Percentiles rank a stretch among this genome's conserved stretches.
phyloP scores from a whole-genome alignment of 2,797 vertebrate species.

The Scarus forsteni region DNA sequence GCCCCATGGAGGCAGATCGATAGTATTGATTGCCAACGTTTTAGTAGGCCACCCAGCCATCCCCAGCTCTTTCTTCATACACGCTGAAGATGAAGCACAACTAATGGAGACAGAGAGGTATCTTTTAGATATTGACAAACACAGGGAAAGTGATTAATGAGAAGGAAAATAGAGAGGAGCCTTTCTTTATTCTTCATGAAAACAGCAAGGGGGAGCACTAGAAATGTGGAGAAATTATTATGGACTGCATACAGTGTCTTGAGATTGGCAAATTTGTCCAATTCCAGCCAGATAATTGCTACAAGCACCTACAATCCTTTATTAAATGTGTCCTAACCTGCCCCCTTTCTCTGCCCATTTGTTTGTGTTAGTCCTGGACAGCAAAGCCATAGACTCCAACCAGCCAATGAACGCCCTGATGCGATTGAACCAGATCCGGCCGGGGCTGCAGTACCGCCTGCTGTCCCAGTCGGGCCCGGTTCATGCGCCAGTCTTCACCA shows the following conservation, averaged over 20 bases:
- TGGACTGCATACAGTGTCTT: slow-evolving; percentile 32
- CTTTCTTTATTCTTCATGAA: slow-evolving; percentile 54
- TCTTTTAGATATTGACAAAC: slow-evolving; percentile 58
- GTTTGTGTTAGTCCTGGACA: slow-evolving; percentile 90
- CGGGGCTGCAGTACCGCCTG: slow-evolving; percentile 98
- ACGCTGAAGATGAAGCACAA: slow-evolving; percentile 55
- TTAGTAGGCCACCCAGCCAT: slow-evolving; percentile 69
- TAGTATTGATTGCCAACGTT: slow-evolving; percentile 79
- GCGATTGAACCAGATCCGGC: slow-evolving; percentile 98
- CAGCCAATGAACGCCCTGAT: slow-evolving; percentile 98
- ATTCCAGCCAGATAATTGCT: slow-evolving; percentile 17
- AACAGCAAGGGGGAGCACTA: slow-evolving; percentile 25
- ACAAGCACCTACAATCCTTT: slow-evolving; percentile 1
- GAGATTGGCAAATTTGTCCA: slow-evolving; percentile 35
- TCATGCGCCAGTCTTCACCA: slow-evolving; percentile 98
- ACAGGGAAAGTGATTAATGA: slow-evolving; percentile 43
- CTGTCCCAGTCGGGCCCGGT: slow-evolving; percentile 99
- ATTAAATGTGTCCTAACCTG: slow-evolving; percentile 25
- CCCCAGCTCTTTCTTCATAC: slow-evolving; percentile 56
- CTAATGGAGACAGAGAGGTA: slow-evolving; percentile 60
- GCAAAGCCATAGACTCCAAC: slow-evolving; percentile 98
- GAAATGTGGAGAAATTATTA: slow-evolving; percentile 37
- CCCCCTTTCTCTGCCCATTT: neutral
- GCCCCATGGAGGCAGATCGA: slow-evolving; percentile 70
- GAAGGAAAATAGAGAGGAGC: slow-evolving; percentile 40